phyloP scores from a whole-genome alignment of 2,888 invertebrate species.

The Xanthia togata region DNA sequence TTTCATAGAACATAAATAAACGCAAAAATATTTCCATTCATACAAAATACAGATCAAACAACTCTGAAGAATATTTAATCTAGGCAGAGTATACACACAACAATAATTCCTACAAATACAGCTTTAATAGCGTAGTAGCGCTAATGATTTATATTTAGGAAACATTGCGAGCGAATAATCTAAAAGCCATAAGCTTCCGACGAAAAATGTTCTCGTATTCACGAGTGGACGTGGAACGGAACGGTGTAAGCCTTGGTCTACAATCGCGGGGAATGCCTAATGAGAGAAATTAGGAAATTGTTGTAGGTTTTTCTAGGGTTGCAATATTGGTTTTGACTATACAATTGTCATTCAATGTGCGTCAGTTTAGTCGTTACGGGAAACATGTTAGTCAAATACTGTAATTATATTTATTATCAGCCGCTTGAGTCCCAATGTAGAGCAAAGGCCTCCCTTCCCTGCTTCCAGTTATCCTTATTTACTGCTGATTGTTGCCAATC shows the following conservation, averaged over 20 bases:
- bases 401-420: not conserved
- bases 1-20: not conserved
- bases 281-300: conserved; percentile 24
- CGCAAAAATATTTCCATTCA: not conserved
- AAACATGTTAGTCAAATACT: not conserved
- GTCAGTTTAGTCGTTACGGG: not conserved
- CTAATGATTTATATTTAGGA: conserved; percentile 73
- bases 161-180: conserved; percentile 80
- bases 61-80: conserved; percentile 37
- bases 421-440: too few relatives aligned
- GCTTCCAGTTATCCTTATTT: too few relatives aligned
- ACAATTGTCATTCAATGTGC: not conserved
- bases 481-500: too few relatives aligned
- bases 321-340: not conserved
- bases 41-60: conserved; percentile 9
- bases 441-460: too few relatives aligned
- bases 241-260: conserved; percentile 67
- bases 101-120: conserved; percentile 60
- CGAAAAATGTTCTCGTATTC: conserved; percentile 85
- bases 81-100: conserved; percentile 50
- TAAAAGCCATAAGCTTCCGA: conserved; percentile 86
- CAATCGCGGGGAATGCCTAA: conserved; percentile 54
- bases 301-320: not conserved
- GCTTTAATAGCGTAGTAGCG: conserved; percentile 61
- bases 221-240: conserved; percentile 72